Conservation (phyloP, 2,113 vertebrate species). For the Sus scrofa region T2T-Sscrofa CM000828.6:52101001-52101500, state of each 20-base stretch:
- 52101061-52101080: background rate
- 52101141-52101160: background rate
- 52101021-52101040: too few species aligned
- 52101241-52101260: background rate
- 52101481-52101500: slow-evolving; percentile 30
- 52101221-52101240: background rate
- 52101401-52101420: background rate
- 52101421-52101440: background rate
- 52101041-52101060: too few species aligned
- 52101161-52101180: background rate
- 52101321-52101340: background rate
- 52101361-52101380: background rate
- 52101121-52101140: background rate
- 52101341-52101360: slow-evolving; percentile 22
- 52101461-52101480: slow-evolving; percentile 50
- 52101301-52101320: slow-evolving; percentile 27
- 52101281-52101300: background rate
- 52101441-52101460: slow-evolving; percentile 27
- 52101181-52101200: background rate
- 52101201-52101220: background rate
- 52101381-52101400: background rate
- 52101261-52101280: background rate
- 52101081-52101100: background rate
- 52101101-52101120: background rate
- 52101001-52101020: too few species aligned